A percentile compares a stretch with the other conserved stretches of the same genome.
Evolutionary conservation across 2,797 vertebrate species (phyloP).

Genomic region (Gymnothorax reevesii): DNA sequence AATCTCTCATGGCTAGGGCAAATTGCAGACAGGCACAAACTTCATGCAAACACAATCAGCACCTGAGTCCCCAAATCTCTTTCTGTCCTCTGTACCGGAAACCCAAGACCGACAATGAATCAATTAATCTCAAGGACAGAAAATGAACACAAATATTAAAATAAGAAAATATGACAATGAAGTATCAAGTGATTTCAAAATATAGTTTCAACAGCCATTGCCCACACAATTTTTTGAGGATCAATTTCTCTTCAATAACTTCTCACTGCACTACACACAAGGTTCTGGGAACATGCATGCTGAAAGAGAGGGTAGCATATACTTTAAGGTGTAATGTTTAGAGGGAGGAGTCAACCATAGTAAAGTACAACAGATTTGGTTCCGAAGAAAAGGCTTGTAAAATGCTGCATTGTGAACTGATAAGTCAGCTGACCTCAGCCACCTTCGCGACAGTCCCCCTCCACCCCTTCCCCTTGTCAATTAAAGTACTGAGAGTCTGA

Average conservation of each 20-base stretch:
- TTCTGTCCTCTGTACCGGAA: background rate
- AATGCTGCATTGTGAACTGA: background rate
- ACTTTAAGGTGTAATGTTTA: conserved; percentile 10
- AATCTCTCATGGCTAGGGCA: conserved; percentile 51
- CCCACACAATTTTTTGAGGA: background rate
- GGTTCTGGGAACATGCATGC: background rate
- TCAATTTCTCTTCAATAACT: background rate
- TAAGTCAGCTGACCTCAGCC: background rate
- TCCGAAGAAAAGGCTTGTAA: background rate
- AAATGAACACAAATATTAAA: too few species aligned
- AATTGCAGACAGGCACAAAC: conserved; percentile 55
- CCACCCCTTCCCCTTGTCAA: background rate
- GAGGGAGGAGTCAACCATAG: background rate
- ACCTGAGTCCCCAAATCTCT: background rate
- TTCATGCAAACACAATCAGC: conserved; percentile 15
- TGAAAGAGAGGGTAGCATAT: conserved; percentile 35
- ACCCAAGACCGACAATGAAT: background rate
- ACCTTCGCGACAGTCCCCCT: background rate
- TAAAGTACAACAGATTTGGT: background rate
- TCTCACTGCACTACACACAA: background rate
- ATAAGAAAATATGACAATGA: background rate
- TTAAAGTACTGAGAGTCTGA: conserved; percentile 42
- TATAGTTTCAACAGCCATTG: background rate
- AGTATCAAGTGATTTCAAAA: background rate
- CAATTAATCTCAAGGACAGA: too few species aligned